These are phyloP conservation scores for Anabacerthia variegaticeps DNA, from an alignment of 2,797 vertebrate genomes.

Conservation along the genomic window DNA sequence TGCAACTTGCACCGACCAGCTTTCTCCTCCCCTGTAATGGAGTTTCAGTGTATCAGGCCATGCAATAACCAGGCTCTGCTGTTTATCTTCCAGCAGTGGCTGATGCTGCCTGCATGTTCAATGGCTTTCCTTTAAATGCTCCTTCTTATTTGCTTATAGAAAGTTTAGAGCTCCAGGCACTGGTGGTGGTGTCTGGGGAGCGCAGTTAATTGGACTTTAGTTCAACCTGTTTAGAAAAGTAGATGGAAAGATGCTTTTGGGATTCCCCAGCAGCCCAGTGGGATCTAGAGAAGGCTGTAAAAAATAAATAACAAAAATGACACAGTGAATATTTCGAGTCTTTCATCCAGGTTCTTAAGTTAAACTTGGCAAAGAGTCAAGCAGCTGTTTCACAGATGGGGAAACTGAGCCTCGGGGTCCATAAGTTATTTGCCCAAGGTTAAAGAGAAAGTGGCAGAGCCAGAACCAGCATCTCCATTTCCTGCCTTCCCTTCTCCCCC, in stretches of 20 bases:
- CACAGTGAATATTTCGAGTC: background rate
- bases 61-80: background rate
- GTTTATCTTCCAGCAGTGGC: slow-evolving; percentile 1
- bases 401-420: slow-evolving; percentile 5
- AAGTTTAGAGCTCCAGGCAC: slow-evolving; percentile 19
- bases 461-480: background rate
- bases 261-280: slow-evolving; percentile 5
- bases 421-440: slow-evolving; percentile 20
- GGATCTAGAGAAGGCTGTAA: background rate
- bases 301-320: slow-evolving; percentile 37
- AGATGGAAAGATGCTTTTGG: slow-evolving; percentile 33
- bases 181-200: background rate
- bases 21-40: slow-evolving; percentile 40
- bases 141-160: slow-evolving; percentile 24
- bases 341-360: slow-evolving; percentile 25
- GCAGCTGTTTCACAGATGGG: slow-evolving; percentile 46
- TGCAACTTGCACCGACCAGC: background rate
- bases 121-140: slow-evolving; percentile 9
- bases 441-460: background rate
- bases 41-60: slow-evolving; percentile 19
- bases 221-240: slow-evolving; percentile 41
- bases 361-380: slow-evolving; percentile 30
- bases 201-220: slow-evolving; percentile 39
- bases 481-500: background rate
- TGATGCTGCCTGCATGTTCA: slow-evolving; percentile 33